phyloP scores from a whole-genome alignment of 2,113 vertebrate species.

The Amphiprion ocellaris region DNA sequence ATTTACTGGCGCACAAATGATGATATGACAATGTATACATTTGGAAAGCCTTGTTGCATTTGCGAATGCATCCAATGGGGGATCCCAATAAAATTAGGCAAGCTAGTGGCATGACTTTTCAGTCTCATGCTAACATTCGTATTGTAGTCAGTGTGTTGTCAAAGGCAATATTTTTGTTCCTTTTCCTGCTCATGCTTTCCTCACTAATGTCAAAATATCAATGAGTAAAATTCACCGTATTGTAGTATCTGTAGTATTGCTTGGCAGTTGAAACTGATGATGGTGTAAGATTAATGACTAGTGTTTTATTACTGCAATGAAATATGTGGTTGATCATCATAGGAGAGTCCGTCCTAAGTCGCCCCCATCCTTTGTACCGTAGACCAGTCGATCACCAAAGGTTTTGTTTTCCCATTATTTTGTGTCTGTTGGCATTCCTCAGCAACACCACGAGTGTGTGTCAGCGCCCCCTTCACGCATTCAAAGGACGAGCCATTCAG shows the following conservation, averaged over 20 bases:
- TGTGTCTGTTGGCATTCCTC: constrained; percentile 8
- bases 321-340: not conserved
- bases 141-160: too few relatives aligned
- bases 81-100: too few relatives aligned
- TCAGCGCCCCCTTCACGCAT: constrained; percentile 36
- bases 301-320: not conserved
- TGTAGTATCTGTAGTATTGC: not conserved
- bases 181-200: not conserved
- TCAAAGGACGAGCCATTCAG: constrained; percentile 31
- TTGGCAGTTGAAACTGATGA: not conserved
- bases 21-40: too few relatives aligned
- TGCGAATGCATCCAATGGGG: too few relatives aligned
- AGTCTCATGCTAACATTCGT: too few relatives aligned
- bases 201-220: not conserved
- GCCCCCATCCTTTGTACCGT: not conserved
- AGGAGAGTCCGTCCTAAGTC: not conserved
- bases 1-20: too few relatives aligned
- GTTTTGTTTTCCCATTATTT: constrained; percentile 11
- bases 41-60: too few relatives aligned
- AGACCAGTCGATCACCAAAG: not conserved
- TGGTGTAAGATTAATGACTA: not conserved
- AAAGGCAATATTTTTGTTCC: not conserved
- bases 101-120: too few relatives aligned
- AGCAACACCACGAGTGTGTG: constrained; percentile 19
- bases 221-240: too few relatives aligned